Conservation (phyloP, 1,140 invertebrate genomes). For the Calosoma granatense region DNA sequence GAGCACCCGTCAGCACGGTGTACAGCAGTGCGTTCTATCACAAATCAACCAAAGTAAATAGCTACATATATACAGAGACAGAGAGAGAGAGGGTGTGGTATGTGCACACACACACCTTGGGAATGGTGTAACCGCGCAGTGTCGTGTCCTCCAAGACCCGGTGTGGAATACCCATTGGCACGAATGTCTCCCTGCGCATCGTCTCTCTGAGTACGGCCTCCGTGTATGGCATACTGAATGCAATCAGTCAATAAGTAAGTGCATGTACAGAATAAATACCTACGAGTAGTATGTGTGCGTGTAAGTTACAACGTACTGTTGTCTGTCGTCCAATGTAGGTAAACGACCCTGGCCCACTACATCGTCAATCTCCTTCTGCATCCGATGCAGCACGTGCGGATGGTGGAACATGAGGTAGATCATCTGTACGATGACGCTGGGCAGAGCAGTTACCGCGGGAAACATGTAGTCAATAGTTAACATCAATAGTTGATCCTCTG, state of each 20-base stretch:
- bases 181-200: constrained; percentile 35
- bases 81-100: neutral
- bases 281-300: neutral
- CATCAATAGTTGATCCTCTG: constrained; percentile 42
- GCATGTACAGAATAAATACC: neutral
- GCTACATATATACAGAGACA: neutral
- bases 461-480: constrained; percentile 46
- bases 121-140: constrained; percentile 38
- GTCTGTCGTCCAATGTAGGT: constrained; percentile 36
- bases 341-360: constrained; percentile 36
- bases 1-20: constrained; percentile 35
- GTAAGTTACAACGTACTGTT: constrained; percentile 22
- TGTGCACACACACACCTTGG: constrained; percentile 28
- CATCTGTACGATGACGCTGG: constrained; percentile 51
- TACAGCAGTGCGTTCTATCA: constrained; percentile 28
- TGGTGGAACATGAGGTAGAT: constrained; percentile 46
- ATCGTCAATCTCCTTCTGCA: constrained; percentile 47
- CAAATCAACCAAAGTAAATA: neutral
- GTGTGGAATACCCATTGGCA: constrained; percentile 36
- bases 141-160: constrained; percentile 30
- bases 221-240: constrained; percentile 36
- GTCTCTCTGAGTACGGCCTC: constrained; percentile 40
- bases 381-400: constrained; percentile 43
- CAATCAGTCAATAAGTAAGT: neutral
- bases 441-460: constrained; percentile 64